phyloP scores from a whole-genome alignment of 2,113 vertebrate species.

The Talpa occidentalis region DNA sequence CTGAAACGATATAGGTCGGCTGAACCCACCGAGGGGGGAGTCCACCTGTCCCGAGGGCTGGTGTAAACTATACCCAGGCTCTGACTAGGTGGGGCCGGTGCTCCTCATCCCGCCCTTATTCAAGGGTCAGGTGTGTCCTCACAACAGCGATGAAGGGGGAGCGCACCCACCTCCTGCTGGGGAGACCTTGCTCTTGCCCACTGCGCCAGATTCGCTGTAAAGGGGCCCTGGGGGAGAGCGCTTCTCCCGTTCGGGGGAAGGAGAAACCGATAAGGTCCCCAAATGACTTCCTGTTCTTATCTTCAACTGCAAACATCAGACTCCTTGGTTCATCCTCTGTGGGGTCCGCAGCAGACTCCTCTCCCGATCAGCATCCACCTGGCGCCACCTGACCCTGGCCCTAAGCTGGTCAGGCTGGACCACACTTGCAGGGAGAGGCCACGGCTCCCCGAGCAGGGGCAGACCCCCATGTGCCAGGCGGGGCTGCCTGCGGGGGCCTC shows the following conservation, averaged over 20 bases:
- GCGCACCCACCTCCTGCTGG: no score
- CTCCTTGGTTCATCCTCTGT: not conserved
- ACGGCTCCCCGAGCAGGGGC: not conserved
- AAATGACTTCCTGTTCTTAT: conserved; percentile 19
- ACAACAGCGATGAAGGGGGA: no score
- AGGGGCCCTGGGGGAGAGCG: no score
- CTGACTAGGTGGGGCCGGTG: no score
- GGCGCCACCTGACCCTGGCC: not conserved
- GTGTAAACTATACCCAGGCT: no score
- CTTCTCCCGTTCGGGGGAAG: conserved; percentile 4
- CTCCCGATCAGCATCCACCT: not conserved
- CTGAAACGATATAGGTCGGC: no score
- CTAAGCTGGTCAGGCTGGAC: not conserved
- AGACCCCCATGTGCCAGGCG: not conserved
- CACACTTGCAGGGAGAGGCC: not conserved
- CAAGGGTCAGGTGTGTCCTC: no score
- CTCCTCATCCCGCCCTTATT: no score
- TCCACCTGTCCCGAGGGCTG: no score
- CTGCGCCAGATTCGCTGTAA: not conserved
- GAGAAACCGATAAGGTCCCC: conserved; percentile 19
- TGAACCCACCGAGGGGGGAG: no score
- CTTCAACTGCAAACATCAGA: conserved; percentile 23
- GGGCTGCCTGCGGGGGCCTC: not conserved
- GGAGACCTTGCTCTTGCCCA: no score
- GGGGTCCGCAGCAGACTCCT: not conserved